Evolutionary conservation across 2,113 vertebrate species (phyloP).

Genomic region (Pelmatolapia mariae): DNA sequence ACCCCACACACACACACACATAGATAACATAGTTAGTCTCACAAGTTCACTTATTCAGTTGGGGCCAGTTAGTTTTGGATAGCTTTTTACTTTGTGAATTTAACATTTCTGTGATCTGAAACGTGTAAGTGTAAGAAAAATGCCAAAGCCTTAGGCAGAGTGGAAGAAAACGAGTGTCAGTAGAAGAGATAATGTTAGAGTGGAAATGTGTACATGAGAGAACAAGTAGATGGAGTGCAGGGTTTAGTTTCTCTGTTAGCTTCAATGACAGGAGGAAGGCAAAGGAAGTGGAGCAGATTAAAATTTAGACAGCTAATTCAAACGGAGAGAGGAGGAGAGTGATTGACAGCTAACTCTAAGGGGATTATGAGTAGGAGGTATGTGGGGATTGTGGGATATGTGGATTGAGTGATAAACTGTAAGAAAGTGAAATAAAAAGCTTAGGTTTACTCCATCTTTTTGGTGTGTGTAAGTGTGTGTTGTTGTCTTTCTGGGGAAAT

Average conservation of each 20-base stretch:
- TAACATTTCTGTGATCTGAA: not conserved
- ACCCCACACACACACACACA: not conserved
- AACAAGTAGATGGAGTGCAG: not conserved
- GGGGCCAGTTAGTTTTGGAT: not conserved
- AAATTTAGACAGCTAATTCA: not conserved
- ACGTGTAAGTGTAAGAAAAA: not conserved
- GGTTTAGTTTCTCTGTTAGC: not conserved
- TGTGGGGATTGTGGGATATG: not conserved
- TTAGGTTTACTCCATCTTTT: not conserved
- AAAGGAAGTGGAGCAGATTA: not conserved
- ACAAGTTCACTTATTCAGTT: not conserved
- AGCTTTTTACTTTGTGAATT: not conserved
- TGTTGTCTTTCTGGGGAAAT: not conserved
- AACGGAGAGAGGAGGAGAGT: not conserved
- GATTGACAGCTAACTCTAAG: not conserved
- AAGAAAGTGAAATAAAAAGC: not conserved
- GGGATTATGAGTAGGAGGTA: not conserved
- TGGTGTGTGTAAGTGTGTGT: not conserved
- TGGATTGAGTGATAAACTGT: slow-evolving; percentile 5
- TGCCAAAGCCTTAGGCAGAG: not conserved
- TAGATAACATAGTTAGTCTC: not conserved
- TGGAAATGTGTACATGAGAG: not conserved
- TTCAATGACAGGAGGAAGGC: not conserved
- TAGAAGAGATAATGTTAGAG: not conserved
- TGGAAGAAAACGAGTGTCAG: not conserved